These are phyloP conservation scores for Lichenostomus cassidix DNA, from an alignment of 2,113 vertebrate species.

Conservation along the genomic window DNA sequence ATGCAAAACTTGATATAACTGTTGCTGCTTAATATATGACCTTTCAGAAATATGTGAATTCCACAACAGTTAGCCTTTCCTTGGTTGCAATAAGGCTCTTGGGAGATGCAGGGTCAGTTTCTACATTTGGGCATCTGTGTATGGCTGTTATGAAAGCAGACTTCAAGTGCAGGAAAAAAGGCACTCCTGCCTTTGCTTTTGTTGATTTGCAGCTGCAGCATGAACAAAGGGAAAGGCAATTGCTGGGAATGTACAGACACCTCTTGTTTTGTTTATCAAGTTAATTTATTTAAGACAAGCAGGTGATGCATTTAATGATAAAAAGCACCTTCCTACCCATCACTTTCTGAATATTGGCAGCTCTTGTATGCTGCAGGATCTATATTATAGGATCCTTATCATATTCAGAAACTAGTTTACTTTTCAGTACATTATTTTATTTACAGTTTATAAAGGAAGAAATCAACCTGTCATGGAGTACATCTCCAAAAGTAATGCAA, in stretches of 20 bases:
- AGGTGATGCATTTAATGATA: neutral
- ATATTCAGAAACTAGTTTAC: neutral
- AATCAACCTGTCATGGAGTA: neutral
- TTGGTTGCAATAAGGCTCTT: neutral
- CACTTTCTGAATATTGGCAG: neutral
- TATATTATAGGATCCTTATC: neutral
- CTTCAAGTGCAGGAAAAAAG: neutral
- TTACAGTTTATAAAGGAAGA: conserved; percentile 12
- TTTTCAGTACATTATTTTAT: neutral
- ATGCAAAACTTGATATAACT: neutral
- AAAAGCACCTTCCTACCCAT: neutral
- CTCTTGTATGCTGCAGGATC: neutral
- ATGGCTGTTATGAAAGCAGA: neutral
- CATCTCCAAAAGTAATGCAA: neutral
- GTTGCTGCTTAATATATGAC: neutral
- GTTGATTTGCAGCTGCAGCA: neutral
- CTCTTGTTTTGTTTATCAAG: neutral
- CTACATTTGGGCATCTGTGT: neutral
- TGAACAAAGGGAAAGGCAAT: neutral
- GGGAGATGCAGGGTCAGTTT: neutral
- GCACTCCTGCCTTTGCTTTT: neutral
- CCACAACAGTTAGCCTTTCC: neutral
- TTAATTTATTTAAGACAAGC: neutral
- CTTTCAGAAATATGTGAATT: neutral
- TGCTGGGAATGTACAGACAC: neutral